phyloP scores from a whole-genome alignment of 2,113 vertebrate species.

The Noturus placidus region DNA sequence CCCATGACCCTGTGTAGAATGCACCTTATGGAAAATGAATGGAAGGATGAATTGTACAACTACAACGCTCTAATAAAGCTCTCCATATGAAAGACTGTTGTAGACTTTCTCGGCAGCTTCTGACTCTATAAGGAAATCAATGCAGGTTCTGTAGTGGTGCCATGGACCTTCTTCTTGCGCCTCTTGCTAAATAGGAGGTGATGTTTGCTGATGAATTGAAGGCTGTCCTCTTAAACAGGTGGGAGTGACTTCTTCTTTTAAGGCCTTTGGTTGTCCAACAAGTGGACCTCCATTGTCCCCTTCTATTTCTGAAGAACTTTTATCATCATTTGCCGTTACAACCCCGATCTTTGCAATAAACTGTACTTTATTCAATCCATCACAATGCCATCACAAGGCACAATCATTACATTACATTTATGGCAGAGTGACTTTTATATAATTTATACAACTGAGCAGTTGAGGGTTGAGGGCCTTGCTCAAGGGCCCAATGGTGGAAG shows the following conservation, averaged over 20 bases:
- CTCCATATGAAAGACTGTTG: neutral
- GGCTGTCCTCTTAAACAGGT: neutral
- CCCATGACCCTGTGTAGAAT: no score
- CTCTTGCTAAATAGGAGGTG: conserved; percentile 12
- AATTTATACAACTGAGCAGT: no score
- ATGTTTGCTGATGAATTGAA: neutral
- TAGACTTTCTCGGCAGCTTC: neutral
- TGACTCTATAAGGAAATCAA: neutral
- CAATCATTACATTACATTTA: no score
- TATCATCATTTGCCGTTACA: neutral
- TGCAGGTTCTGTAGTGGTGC: neutral
- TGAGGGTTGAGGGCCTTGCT: no score
- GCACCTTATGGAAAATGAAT: no score
- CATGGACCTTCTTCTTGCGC: neutral
- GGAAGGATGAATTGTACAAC: no score
- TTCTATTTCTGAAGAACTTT: neutral
- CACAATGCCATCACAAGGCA: no score
- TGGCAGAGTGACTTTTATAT: no score
- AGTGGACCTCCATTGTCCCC: neutral
- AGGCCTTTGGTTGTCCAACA: neutral
- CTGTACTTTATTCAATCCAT: neutral
- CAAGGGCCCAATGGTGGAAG: no score
- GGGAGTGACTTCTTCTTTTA: no score
- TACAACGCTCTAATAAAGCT: neutral
- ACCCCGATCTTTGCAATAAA: neutral